A percentile compares a stretch with the other conserved stretches of the same genome.
Conservation (phyloP, 2,888 invertebrate species). For the Cerastis rubricosa region DNA sequence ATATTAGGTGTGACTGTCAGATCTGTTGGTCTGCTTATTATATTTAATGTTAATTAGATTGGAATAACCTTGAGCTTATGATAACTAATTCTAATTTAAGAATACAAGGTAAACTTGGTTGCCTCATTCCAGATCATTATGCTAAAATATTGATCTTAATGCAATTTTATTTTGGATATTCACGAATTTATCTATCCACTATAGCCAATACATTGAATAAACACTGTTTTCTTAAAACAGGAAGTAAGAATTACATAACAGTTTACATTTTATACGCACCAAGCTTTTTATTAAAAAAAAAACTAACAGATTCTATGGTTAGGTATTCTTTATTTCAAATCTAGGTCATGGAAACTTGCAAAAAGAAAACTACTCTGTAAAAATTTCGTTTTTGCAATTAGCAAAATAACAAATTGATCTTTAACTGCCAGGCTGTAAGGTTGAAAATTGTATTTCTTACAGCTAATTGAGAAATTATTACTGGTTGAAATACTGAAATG, state of each 20-base stretch:
- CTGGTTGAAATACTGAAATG: constrained; percentile 22
- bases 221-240: not conserved
- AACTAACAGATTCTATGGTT: not conserved
- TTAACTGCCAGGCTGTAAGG: constrained; percentile 11
- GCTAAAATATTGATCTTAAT: not conserved
- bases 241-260: constrained; percentile 38
- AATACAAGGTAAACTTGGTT: constrained; percentile 49
- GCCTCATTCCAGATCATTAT: constrained; percentile 4
- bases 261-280: not conserved
- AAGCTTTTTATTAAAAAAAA: not conserved
- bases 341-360: constrained; percentile 41
- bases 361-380: constrained; percentile 31
- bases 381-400: constrained; percentile 27
- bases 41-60: constrained; percentile 19
- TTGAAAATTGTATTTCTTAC: constrained; percentile 13
- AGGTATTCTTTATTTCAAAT: constrained; percentile 25
- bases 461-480: constrained; percentile 23
- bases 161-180: constrained; percentile 3
- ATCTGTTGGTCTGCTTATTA: constrained; percentile 11
- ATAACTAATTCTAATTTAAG: constrained; percentile 57
- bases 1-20: constrained; percentile 1
- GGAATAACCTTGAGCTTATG: constrained; percentile 56
- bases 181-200: not conserved
- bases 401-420: constrained; percentile 17
- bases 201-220: not conserved